Base-by-base conservation (phyloP, 2,113 vertebrate species). In the Alces alces region DNA sequence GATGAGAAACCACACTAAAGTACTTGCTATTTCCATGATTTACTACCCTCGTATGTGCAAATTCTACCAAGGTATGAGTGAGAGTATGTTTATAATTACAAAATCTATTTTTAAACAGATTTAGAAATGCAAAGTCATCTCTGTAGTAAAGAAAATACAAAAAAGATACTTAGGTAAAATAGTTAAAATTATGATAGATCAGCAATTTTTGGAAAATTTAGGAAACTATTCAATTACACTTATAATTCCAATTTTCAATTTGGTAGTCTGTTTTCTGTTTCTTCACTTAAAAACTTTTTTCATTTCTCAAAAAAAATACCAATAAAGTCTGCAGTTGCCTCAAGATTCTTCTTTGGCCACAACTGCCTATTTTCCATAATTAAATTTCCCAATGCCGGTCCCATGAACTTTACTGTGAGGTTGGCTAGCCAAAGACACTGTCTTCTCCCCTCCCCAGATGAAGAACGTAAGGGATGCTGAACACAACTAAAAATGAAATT, bases 71-170 rank as follows among this genome's bases (percentile, higher is more conserved):
- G 27, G 79, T 78, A 86, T 89, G 21, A 91, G 57, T 82, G 39
- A 96, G 10, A 94, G 21, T 17, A 90, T 91, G 73, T 52, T 86
- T 92, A 58, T 82, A 91, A 79, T 61, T 76, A 83, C 36, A 97
- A 93, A 93, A 58, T 9, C 12, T 70, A 87, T 95, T 96, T 95
- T 96, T 64, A 95, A 76, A 83, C 36, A 87, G 47, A 96, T 95
- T 98, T 87, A 87, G 61, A 91, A 97, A 76, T 16, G 55, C 30
- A 28, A 17, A 86, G 57, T 87, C 36, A 82, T 92, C 39, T 76
- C 79, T 61, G 16, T 64, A 66, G 36, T 50, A 36, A 83, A 84
- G 86, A 82, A 86, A 79, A 57, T 47, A 47, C 5, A 0, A 36
- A 78, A 61, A 52, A 79, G 33, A 91, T 12, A 60, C 5, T 54